Percentiles rank a stretch among this genome's conserved stretches.
These are phyloP conservation scores for Listronotus bonariensis DNA, from an alignment of 1,140 invertebrate species.

Conservation along the genomic window DNA sequence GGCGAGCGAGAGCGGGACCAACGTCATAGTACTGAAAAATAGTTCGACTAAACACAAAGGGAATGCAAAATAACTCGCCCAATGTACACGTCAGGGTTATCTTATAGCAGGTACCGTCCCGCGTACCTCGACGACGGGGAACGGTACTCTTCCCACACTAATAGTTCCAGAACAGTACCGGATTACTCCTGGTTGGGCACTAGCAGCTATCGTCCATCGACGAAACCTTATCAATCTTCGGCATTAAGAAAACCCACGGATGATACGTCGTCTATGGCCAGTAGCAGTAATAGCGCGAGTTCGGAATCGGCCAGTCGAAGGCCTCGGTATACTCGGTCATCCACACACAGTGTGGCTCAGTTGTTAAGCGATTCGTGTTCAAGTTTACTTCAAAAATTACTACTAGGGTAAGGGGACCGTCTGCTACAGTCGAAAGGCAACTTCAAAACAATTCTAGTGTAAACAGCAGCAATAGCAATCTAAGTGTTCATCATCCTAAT, in stretches of 20 bases:
- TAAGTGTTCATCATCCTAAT: slow-evolving; percentile 23
- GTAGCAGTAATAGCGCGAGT: slow-evolving; percentile 44
- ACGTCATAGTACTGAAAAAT: slow-evolving; percentile 15
- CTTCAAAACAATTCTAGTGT: slow-evolving; percentile 42
- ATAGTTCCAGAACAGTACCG: slow-evolving; percentile 20
- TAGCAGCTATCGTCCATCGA: slow-evolving; percentile 13
- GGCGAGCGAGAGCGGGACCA: slow-evolving; percentile 15
- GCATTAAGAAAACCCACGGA: slow-evolving; percentile 28
- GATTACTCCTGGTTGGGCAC: slow-evolving; percentile 34
- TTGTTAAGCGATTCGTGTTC: slow-evolving; percentile 82
- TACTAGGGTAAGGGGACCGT: slow-evolving; percentile 71
- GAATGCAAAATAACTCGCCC: slow-evolving; percentile 36
- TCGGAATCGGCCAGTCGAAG: slow-evolving; percentile 58
- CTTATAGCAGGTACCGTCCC: slow-evolving; percentile 47
- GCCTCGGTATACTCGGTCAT: slow-evolving; percentile 72
- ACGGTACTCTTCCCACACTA: slow-evolving; percentile 34
- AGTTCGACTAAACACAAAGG: slow-evolving; percentile 20
- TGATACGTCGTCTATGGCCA: slow-evolving; percentile 38
- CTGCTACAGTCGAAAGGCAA: slow-evolving; percentile 50
- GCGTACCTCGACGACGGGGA: slow-evolving; percentile 44
- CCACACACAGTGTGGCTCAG: slow-evolving; percentile 81
- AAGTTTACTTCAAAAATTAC: slow-evolving; percentile 77
- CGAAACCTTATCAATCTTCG: slow-evolving; percentile 43
- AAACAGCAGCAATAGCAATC: slow-evolving; percentile 9
- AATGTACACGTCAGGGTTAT: slow-evolving; percentile 49